Base-by-base conservation (phyloP, 2,797 vertebrate genomes). In the Aythya fuligula region DNA sequence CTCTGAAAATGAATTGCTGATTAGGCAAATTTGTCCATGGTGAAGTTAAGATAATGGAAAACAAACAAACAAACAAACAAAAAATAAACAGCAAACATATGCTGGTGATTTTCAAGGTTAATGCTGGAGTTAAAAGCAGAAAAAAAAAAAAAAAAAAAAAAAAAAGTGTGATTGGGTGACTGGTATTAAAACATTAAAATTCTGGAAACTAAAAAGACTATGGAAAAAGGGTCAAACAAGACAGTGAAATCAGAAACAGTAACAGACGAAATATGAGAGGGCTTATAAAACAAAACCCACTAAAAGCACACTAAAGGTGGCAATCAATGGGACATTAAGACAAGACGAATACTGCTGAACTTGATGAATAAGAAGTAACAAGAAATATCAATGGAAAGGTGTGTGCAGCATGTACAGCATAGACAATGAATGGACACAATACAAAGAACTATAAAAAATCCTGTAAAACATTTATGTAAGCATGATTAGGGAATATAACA, bases 381-480 rank as follows among this genome's bases (percentile, higher is more conserved):
- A 95, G 96, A 85, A 74, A 54, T 49, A 77, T 62, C 25, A 91
- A 91, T 43, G 28, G 24, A 94, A 85, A 91, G 78, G 61, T 36
- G 45, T 77, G 17, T 45, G 36, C 86, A 54, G 56, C 56, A 87
- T 81, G 65, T 54, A 47, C 14, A 73, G 47, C 56, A 89, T 77
- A 65, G 45, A 47, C 19, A 73, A 25, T 51, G 32, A 92, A 87
- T 93, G 21, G 65, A 85, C 64, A 92, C 24, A 93, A 69, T 89
- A 80, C 57, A 79, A 84, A 85, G 34, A 82, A 47, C 24, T 69
- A 82, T 85, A 28, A 41, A 47, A 88, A 94, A 90, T 58, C 36
- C 6, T 56, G 10, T 75, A 61, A 85, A 97, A 80, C 11, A 41
- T 54, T 17, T 85, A 16, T 83, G 38, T 67, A 64, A 16, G 6